Evolutionary conservation across 1,140 invertebrate genomes (phyloP), one percentile per base, ranked within the genome.

Genomic region (Sycophila sp.): DNA sequence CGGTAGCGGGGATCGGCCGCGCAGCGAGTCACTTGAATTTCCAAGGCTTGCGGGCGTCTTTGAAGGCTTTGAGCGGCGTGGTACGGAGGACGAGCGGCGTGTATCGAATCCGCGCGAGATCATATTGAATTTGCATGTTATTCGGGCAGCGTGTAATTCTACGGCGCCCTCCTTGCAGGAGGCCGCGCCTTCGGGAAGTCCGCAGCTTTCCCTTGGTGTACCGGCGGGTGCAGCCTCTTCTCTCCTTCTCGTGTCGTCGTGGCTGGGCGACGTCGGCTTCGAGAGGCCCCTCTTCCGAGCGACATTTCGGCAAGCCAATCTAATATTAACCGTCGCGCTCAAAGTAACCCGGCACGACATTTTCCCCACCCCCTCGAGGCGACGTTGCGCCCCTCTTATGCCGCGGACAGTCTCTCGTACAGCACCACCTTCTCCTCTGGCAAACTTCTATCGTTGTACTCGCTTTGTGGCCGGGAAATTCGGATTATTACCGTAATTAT

Each of bases 71-170:
- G 74, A 74, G 71, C 51, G 60, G 59, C 63, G 66, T 62, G 36
- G 63, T 49, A 58, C 58, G 53, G 40, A 42, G 40, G n/a, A n/a
- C 11, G 40, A 42, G 34, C 11, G n/a, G 13, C 11, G 40, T 8
- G 5, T 42, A 15, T 3, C 11, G 45, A 5, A 30, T 30, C 24
- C 51, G 6, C 30, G 8, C 13, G 24, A 30, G 58, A 60, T 53
- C 30, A 65, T 77, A 76, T 78, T 77, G 67, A 77, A 78, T 80
- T 77, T 78, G 74, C 77, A 80, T 80, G 75, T 78, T 76, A 80
- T 77, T 76, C 56, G 71, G 68, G 59, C 40, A 49, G 49, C 70
- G 69, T 75, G 63, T 75, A 75, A 59, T 73, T 76, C 71, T 63
- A 45, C 63, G 40, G 34, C 24, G n/a, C n/a, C n/a, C n/a, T n/a